Conservation (phyloP, 2,113 vertebrate genomes). For the Megaptera novaeangliae region DNA sequence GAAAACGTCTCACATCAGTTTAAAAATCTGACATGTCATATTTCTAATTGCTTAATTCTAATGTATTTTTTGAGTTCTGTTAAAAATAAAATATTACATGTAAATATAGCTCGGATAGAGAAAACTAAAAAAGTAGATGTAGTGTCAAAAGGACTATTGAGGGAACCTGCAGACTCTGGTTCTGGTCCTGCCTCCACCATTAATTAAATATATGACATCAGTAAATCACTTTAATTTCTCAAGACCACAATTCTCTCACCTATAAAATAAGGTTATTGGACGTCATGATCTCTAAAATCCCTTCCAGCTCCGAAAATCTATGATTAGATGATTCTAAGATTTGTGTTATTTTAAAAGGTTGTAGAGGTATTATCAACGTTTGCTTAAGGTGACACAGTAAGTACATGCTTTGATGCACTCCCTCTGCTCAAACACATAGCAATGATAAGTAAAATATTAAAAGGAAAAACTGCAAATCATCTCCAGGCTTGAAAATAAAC, state of each 20-base stretch:
- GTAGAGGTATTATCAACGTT: background rate
- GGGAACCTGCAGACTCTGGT: background rate
- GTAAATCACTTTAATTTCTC: slow-evolving; percentile 38
- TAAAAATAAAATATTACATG: background rate
- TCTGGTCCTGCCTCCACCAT: background rate
- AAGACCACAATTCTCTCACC: background rate
- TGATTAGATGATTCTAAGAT: slow-evolving; percentile 18
- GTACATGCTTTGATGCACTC: background rate
- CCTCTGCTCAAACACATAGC: background rate
- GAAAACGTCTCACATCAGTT: background rate
- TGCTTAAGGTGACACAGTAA: background rate
- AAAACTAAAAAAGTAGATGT: background rate
- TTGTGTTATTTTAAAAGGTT: slow-evolving; percentile 17
- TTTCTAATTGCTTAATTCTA: background rate
- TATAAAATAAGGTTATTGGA: slow-evolving; percentile 32
- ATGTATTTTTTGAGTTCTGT: background rate
- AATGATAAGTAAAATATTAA: slow-evolving; percentile 54
- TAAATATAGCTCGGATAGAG: background rate
- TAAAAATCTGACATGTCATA: background rate
- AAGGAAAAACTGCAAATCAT: background rate
- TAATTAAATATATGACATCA: background rate
- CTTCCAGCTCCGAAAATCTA: background rate
- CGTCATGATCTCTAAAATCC: slow-evolving; percentile 39
- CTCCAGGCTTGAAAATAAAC: slow-evolving; percentile 6
- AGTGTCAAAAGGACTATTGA: background rate